Conservation (phyloP, 2,113 vertebrate genomes). For the Corythaixoides concolor region DNA sequence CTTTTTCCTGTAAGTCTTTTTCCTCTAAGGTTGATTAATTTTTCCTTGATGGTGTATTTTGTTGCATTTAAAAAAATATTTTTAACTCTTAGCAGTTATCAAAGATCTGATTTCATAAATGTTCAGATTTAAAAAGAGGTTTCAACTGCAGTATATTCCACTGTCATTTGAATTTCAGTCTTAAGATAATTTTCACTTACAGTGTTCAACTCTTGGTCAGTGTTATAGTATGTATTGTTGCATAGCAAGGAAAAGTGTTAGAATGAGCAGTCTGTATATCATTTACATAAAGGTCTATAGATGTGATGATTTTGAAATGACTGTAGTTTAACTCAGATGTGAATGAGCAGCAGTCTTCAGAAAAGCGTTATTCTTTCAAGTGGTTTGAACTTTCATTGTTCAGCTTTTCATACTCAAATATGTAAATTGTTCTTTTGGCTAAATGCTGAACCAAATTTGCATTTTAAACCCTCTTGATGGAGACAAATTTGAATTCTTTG, state of each 20-base stretch:
- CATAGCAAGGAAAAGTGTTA: background rate
- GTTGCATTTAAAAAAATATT: background rate
- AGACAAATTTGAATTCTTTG: background rate
- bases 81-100: background rate
- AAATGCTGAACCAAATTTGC: slow-evolving; percentile 34
- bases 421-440: background rate
- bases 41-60: background rate
- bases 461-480: background rate
- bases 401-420: slow-evolving; percentile 35
- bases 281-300: background rate
- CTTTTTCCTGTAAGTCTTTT: background rate
- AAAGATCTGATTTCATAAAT: background rate
- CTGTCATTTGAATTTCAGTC: background rate
- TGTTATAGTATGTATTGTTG: background rate
- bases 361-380: slow-evolving; percentile 31
- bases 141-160: background rate
- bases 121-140: background rate
- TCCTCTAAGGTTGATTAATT: background rate
- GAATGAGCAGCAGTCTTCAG: background rate
- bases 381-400: slow-evolving; percentile 26
- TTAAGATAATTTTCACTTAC: background rate
- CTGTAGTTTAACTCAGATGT: background rate
- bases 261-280: background rate
- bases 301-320: background rate
- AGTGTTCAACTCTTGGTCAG: background rate